Evolutionary conservation across 1,140 invertebrate species (phyloP).

Genomic region (Penaeus japonicus): DNA sequence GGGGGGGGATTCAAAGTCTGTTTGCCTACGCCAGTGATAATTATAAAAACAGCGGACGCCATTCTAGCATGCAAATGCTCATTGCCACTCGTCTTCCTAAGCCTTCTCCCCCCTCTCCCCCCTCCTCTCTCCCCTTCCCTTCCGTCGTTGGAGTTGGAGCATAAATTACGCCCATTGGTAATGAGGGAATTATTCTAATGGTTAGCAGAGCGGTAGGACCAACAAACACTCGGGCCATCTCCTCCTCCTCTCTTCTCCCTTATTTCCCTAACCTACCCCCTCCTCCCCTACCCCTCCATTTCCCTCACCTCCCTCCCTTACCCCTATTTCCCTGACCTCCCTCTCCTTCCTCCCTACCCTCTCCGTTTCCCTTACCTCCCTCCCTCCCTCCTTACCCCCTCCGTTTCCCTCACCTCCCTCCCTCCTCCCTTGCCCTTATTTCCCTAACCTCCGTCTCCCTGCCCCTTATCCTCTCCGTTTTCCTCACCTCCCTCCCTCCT

Average conservation of each 20-base stretch:
- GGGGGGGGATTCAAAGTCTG: not conserved
- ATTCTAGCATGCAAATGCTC: slow-evolving; percentile 30
- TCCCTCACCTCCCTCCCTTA: not conserved
- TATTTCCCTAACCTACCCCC: not conserved
- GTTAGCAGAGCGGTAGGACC: not conserved
- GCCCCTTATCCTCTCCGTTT: no score
- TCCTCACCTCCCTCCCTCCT: no score
- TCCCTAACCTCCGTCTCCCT: no score
- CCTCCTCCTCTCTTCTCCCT: not conserved
- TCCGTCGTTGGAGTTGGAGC: not conserved
- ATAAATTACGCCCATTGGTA: slow-evolving; percentile 27
- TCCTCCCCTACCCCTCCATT: not conserved
- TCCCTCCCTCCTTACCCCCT: no score
- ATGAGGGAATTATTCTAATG: slow-evolving; percentile 38
- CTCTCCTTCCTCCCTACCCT: no score
- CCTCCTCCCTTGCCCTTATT: no score
- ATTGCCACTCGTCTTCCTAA: not conserved
- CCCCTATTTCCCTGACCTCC: no score
- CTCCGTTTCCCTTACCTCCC: no score
- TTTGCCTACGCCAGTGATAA: slow-evolving; percentile 27
- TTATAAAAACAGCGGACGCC: slow-evolving; percentile 29
- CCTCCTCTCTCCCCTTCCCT: not conserved
- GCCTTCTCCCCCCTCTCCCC: not conserved
- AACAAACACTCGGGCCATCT: not conserved
- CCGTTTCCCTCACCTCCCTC: no score